Base-by-base conservation (phyloP, 2,888 invertebrate genomes). In the Yponomeuta plumbellus region DNA sequence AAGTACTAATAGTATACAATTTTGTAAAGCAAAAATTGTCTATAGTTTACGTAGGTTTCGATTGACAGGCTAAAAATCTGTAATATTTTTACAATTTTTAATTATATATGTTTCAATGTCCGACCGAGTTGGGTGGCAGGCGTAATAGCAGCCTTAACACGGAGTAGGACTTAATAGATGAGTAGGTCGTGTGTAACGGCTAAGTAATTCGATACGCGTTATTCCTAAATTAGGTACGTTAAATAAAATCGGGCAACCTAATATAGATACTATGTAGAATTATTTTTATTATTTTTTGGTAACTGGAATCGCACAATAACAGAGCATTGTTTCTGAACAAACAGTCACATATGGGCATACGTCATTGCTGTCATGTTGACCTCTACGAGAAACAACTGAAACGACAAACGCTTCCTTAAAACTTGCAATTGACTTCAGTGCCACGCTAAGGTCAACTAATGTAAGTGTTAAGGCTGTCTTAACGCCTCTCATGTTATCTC, bases 151-250 rank as follows among this genome's bases (percentile, higher is more conserved):
- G 26, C 26, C 26, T 26, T 78, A 73, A 79, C 73, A 71, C 70
- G 75, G 73, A 73, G 73, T 75, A 76, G 79, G 84, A 80, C 75
- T 68, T 67, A 65, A 65, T 63, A 40, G 40, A 63, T 11, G 13
- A 21, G n/a, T 63, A 20, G 63, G 40, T 20, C 22, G 20, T n/a
- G 40, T 2, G 13, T 21, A 20, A 44, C 21, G 34, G 1, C 61
- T 13, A 61, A 26, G n/a, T 34, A 4, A 34, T 61, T 21, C 20
- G 20, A 20, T 10, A 58, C 58, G 21, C 58, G 20, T 58, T 58
- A 21, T 21, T n/a, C 21, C n/a, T n/a, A n/a, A 21, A 21, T 20
- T n/a, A 58, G 20, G 21, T n/a, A n/a, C n/a, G 5, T 26, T 26
- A 26, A 26, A 4, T 2, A 26, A 26, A 26, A 26, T 26, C 26